Conservation (phyloP, 2,797 vertebrate genomes). For the Cossypha dichroa region DNA sequence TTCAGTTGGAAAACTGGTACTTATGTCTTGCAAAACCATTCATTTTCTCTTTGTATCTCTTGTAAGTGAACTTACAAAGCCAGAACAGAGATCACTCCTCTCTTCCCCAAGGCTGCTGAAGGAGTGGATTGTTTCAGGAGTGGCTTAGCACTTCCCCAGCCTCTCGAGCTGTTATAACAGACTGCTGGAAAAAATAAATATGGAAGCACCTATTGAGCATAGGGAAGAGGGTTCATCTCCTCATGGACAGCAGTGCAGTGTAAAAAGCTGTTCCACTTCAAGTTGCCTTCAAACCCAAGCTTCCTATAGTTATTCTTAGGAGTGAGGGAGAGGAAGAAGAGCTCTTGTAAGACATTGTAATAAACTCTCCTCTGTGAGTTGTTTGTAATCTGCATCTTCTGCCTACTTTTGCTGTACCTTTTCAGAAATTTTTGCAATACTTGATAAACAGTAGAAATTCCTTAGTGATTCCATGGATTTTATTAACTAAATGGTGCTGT, state of each 20-base stretch:
- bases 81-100: background rate
- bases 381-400: slow-evolving; percentile 54
- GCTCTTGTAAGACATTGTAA: slow-evolving; percentile 34
- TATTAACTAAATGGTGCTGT: slow-evolving; percentile 55
- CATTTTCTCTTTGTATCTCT: background rate
- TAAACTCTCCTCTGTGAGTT: slow-evolving; percentile 19
- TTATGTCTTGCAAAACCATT: background rate
- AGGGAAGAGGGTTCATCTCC: background rate
- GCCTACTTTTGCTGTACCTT: slow-evolving; percentile 44
- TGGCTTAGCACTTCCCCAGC: background rate
- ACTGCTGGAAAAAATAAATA: background rate
- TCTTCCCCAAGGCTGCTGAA: background rate
- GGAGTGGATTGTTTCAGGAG: background rate
- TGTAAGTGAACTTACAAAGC: background rate
- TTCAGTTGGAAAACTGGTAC: background rate
- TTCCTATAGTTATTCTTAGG: slow-evolving; percentile 7
- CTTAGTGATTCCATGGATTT: slow-evolving; percentile 39
- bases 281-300: slow-evolving; percentile 1
- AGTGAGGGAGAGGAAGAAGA: slow-evolving; percentile 15
- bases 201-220: background rate
- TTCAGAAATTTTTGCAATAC: slow-evolving; percentile 34
- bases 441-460: slow-evolving; percentile 17
- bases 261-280: slow-evolving; percentile 2
- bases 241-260: background rate
- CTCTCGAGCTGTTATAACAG: background rate